These are phyloP conservation scores for Prosapia bicincta DNA, from an alignment of 2,888 invertebrate genomes.

Conservation along the genomic window DNA sequence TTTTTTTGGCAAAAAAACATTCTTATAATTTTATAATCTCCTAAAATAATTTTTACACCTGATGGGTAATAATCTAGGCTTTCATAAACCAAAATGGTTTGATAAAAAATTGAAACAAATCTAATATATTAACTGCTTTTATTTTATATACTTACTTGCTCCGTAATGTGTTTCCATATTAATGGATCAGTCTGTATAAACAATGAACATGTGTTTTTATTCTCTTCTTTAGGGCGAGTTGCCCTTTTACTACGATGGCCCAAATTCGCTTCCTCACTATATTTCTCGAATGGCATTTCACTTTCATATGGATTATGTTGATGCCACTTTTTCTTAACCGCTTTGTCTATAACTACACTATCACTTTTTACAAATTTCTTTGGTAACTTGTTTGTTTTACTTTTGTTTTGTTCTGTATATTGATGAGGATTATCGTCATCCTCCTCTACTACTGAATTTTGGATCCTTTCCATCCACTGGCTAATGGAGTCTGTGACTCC, in stretches of 20 bases:
- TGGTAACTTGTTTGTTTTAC: constrained; percentile 32
- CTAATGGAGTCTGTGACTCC: constrained; percentile 83
- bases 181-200: constrained; percentile 98
- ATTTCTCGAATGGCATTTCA: constrained; percentile 65
- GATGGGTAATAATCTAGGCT: too few relatives aligned
- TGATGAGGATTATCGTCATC: constrained; percentile 27
- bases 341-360: neutral
- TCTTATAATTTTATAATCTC: too few relatives aligned
- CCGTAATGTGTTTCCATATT: constrained; percentile 92
- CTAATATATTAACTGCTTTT: too few relatives aligned
- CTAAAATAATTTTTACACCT: too few relatives aligned
- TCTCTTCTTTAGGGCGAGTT: constrained; percentile 61
- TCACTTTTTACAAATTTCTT: constrained; percentile 27
- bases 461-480: constrained; percentile 90
- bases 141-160: constrained; percentile 67
- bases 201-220: constrained; percentile 87
- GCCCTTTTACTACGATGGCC: constrained; percentile 47
- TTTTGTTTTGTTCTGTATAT: constrained; percentile 9
- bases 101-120: too few relatives aligned
- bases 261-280: constrained; percentile 71
- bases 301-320: constrained; percentile 52
- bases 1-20: too few relatives aligned
- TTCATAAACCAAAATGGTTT: too few relatives aligned
- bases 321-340: constrained; percentile 42
- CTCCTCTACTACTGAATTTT: constrained; percentile 47